Percentiles rank a stretch among this genome's conserved stretches.
These are phyloP conservation scores for Gari tellinella DNA, from an alignment of 2,888 invertebrate species.

Conservation along the genomic window DNA sequence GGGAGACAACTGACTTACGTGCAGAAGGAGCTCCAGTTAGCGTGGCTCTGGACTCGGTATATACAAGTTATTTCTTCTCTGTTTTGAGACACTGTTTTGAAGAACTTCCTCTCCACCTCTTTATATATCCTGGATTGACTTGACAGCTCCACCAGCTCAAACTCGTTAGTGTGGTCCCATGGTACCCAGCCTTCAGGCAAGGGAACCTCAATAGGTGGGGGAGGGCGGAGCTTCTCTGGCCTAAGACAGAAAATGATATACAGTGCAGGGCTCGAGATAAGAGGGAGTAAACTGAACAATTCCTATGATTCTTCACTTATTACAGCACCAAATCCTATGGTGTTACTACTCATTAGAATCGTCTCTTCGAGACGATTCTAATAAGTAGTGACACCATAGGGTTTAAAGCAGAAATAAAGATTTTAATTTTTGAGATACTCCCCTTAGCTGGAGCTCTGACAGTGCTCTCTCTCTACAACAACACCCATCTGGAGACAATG, in stretches of 20 bases:
- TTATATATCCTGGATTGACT: not conserved
- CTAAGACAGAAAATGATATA: constrained; percentile 3
- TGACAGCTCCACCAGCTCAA: constrained; percentile 39
- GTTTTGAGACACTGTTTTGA: constrained; percentile 22
- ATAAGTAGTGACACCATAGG: too few species aligned
- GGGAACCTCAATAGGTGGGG: constrained; percentile 5
- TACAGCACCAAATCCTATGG: too few species aligned
- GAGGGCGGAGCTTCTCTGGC: not conserved
- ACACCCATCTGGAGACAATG: too few species aligned
- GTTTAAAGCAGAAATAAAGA: too few species aligned
- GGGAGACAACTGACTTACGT: constrained; percentile 41
- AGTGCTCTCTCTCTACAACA: too few species aligned
- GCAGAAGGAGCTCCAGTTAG: constrained; percentile 30
- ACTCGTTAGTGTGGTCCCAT: constrained; percentile 47
- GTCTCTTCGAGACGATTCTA: too few species aligned
- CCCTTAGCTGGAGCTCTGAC: too few species aligned
- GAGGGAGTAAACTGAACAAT: too few species aligned
- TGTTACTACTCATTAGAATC: too few species aligned
- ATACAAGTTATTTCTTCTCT: constrained; percentile 27
- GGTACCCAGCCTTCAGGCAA: constrained; percentile 41
- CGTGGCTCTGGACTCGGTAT: constrained; percentile 46
- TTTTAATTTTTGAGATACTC: too few species aligned
- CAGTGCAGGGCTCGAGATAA: too few species aligned
- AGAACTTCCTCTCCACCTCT: constrained; percentile 23
- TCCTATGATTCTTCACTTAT: too few species aligned